These are phyloP conservation scores for Anneissia japonica DNA, from an alignment of 35 echinoderm and acorn worm genomes.

Conservation along the genomic window DNA sequence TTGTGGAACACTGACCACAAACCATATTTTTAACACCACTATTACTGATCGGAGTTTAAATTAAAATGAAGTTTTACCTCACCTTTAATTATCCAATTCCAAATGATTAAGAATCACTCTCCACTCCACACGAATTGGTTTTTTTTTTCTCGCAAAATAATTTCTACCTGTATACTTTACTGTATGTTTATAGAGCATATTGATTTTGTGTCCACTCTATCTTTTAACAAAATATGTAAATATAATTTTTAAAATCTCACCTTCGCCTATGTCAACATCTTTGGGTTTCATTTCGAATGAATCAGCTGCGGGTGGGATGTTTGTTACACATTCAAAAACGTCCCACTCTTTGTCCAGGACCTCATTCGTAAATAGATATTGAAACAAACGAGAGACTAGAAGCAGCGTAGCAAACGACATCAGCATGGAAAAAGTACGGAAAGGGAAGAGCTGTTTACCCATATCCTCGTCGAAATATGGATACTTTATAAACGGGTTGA, in stretches of 20 bases:
- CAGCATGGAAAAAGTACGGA: constrained; percentile 64
- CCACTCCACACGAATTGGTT: too few relatives aligned
- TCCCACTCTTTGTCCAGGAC: constrained; percentile 39
- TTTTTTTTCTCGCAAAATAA: too few relatives aligned
- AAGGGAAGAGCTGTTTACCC: constrained; percentile 57
- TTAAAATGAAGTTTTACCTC: too few relatives aligned
- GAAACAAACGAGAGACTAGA: constrained; percentile 36
- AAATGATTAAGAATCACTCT: too few relatives aligned
- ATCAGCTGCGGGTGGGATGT: background rate
- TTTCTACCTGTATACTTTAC: too few relatives aligned
- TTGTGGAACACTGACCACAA: too few relatives aligned
- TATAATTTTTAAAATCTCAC: background rate
- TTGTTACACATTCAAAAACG: constrained; percentile 44
- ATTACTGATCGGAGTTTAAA: too few relatives aligned
- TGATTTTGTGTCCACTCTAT: background rate
- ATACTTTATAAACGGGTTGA: background rate
- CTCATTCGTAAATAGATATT: constrained; percentile 47
- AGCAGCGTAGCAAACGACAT: constrained; percentile 56
- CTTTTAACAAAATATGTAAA: background rate
- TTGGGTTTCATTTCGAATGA: background rate
- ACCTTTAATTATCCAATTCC: too few relatives aligned
- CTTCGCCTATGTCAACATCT: too few relatives aligned
- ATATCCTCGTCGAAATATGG: background rate
- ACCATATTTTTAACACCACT: too few relatives aligned
- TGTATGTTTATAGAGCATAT: too few relatives aligned